Conservation (phyloP, 2,113 vertebrate genomes). For the Cynocephalus volans region DNA sequence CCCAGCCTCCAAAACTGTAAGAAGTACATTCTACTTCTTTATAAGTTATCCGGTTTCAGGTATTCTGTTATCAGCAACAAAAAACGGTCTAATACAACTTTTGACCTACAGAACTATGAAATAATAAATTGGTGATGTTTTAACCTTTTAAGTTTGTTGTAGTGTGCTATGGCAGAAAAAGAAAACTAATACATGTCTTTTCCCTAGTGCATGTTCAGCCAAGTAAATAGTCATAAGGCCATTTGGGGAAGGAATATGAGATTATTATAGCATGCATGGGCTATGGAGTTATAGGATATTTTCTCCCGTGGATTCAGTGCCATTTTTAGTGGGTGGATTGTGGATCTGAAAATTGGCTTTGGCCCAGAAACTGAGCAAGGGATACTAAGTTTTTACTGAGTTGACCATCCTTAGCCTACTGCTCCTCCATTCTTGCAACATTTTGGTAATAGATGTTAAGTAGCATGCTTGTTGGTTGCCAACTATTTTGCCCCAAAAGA, state of each 20-base stretch:
- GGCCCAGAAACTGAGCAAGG: not conserved
- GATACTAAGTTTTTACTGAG: not conserved
- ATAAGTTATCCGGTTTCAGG: too few relatives aligned
- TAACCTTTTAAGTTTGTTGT: not conserved
- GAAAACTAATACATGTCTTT: not conserved
- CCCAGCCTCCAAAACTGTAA: too few relatives aligned
- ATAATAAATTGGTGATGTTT: not conserved
- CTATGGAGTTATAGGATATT: not conserved
- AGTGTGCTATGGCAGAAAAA: not conserved
- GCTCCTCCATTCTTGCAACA: not conserved
- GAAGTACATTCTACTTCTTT: too few relatives aligned
- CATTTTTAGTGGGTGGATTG: not conserved
- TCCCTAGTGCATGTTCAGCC: not conserved
- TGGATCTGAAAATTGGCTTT: not conserved
- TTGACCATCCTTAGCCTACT: not conserved
- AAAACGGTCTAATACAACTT: too few relatives aligned
- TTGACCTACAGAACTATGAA: not conserved
- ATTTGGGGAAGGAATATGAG: not conserved
- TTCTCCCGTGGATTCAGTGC: not conserved
- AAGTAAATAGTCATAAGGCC: not conserved
- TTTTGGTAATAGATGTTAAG: not conserved
- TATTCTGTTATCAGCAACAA: too few relatives aligned
- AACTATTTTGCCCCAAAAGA: constrained; percentile 16
- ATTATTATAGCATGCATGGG: not conserved
- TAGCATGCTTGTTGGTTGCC: not conserved